Evolutionary conservation across 2,797 vertebrate species (phyloP).

Genomic region (Taenioides sp.): DNA sequence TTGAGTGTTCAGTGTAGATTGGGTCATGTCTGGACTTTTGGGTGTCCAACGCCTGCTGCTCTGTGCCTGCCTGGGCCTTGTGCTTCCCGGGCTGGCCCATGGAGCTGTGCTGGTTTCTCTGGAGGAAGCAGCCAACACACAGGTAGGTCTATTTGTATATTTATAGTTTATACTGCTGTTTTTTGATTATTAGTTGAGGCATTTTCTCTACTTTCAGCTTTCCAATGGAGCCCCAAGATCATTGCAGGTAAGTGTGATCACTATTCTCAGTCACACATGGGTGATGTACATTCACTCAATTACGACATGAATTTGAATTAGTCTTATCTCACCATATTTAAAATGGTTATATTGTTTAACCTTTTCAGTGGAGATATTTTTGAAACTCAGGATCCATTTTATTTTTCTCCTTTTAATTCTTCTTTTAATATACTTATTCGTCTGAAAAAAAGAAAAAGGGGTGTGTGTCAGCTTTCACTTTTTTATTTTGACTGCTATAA

Average conservation of each 20-base stretch:
- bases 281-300: background rate
- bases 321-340: no score
- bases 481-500: background rate
- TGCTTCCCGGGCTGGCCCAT: conserved; percentile 29
- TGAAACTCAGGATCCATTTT: no score
- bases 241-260: background rate
- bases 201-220: background rate
- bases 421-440: no score
- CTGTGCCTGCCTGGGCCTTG: conserved; percentile 52
- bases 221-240: background rate
- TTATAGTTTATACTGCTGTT: background rate
- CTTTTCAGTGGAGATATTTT: no score
- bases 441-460: no score
- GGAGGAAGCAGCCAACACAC: conserved; percentile 4
- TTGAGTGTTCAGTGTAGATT: conserved; percentile 48
- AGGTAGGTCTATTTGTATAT: conserved; percentile 45
- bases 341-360: no score
- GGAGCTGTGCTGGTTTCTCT: conserved; percentile 52
- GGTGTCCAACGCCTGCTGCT: conserved; percentile 60
- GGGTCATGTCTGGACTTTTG: conserved; percentile 69
- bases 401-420: no score
- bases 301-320: background rate
- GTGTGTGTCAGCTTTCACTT: background rate
- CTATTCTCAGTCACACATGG: background rate
- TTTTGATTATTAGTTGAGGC: no score